A percentile compares a stretch with the other conserved stretches of the same genome.
Evolutionary conservation across 2,797 vertebrate species (phyloP).

Genomic region (Furcifer pardalis): DNA sequence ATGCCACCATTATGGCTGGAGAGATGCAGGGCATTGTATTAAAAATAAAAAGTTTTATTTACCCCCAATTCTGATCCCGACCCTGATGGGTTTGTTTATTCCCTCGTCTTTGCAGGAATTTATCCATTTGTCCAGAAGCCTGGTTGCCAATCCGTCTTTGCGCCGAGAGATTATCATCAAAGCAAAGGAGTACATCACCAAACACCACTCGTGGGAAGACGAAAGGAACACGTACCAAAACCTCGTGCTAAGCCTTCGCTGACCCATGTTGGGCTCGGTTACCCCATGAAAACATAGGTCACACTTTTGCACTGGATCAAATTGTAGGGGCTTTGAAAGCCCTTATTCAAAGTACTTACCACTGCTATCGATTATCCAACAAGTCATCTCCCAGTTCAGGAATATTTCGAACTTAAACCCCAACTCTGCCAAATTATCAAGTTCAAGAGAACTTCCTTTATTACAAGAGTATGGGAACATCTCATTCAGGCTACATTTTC

Average conservation of each 20-base stretch:
- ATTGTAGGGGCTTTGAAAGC: too few relatives aligned
- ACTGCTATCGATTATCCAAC: too few relatives aligned
- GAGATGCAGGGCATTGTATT: too few relatives aligned
- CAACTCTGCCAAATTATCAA: too few relatives aligned
- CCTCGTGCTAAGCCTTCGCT: slow-evolving; percentile 74
- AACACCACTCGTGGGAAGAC: slow-evolving; percentile 77
- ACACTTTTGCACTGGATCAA: too few relatives aligned
- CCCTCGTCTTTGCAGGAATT: slow-evolving; percentile 84
- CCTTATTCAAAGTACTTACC: too few relatives aligned
- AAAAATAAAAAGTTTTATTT: background rate
- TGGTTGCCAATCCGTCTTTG: slow-evolving; percentile 80
- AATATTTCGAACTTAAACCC: too few relatives aligned
- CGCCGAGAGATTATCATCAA: slow-evolving; percentile 77
- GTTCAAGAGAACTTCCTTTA: too few relatives aligned
- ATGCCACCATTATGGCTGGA: too few relatives aligned
- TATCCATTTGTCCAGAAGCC: slow-evolving; percentile 82
- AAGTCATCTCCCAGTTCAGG: too few relatives aligned
- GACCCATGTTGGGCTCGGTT: background rate
- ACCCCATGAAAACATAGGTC: background rate
- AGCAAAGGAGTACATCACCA: slow-evolving; percentile 81
- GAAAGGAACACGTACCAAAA: slow-evolving; percentile 86
- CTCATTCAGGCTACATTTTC: too few relatives aligned
- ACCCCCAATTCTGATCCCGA: background rate
- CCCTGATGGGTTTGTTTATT: background rate
- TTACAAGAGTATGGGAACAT: too few relatives aligned